Conservation (phyloP, 2,888 invertebrate species). For the Esperia sulphurella region DNA sequence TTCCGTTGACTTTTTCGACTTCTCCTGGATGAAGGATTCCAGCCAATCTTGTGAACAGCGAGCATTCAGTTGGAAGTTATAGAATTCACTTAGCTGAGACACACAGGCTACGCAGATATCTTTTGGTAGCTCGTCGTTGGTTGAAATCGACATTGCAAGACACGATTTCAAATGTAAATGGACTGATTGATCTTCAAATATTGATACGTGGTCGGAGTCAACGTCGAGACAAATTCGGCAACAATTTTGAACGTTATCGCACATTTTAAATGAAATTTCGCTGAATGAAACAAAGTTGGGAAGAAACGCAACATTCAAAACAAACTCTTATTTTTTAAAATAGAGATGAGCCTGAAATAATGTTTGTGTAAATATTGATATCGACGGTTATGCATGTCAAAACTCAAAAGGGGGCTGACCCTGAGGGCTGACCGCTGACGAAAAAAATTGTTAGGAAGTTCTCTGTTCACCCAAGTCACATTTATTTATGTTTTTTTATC, state of each 20-base stretch:
- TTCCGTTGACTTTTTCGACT: slow-evolving; percentile 46
- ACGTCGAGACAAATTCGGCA: slow-evolving; percentile 66
- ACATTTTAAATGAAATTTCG: slow-evolving; percentile 36
- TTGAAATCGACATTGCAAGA: slow-evolving; percentile 46
- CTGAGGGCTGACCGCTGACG: too few relatives aligned
- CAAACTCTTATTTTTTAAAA: too few relatives aligned
- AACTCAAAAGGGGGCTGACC: too few relatives aligned
- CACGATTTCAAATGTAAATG: slow-evolving; percentile 63
- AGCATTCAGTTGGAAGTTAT: slow-evolving; percentile 67
- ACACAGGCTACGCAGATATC: slow-evolving; percentile 60
- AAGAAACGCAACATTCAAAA: too few relatives aligned
- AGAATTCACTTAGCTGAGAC: slow-evolving; percentile 58
- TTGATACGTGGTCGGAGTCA: slow-evolving; percentile 53
- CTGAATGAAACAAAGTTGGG: background rate
- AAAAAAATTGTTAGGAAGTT: too few relatives aligned
- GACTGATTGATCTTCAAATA: slow-evolving; percentile 57
- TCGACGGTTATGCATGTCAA: background rate
- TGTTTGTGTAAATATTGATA: background rate
- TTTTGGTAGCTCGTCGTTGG: slow-evolving; percentile 57
- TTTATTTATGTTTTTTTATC: too few relatives aligned
- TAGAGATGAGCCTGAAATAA: background rate
- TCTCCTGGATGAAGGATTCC: slow-evolving; percentile 52
- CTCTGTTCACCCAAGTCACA: too few relatives aligned
- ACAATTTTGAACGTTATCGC: slow-evolving; percentile 48
- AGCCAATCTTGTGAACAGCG: slow-evolving; percentile 71